Conservation (phyloP, 2,113 vertebrate genomes). For the Tricholaema leucomelas region DNA sequence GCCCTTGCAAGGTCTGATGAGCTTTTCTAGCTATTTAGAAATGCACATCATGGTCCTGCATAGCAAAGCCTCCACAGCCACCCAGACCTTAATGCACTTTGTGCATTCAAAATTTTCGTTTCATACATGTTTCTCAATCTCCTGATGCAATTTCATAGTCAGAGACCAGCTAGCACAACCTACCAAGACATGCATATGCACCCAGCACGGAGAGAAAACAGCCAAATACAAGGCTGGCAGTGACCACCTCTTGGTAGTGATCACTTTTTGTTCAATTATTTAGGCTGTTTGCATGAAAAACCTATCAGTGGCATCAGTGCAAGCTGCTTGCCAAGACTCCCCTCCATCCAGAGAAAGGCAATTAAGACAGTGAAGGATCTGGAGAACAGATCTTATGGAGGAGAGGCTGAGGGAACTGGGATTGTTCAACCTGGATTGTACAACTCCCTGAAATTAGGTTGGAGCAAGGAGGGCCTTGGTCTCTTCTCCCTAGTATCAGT, state of each 20-base stretch:
- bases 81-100: conserved; percentile 17
- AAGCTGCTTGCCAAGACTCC: background rate
- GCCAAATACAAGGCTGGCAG: background rate
- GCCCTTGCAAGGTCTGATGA: conserved; percentile 45
- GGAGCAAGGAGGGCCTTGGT: no score
- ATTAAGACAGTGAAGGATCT: no score
- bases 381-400: no score
- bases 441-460: no score
- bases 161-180: background rate
- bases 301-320: background rate
- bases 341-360: background rate
- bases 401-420: no score
- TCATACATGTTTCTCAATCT: conserved; percentile 55
- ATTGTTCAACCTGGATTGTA: no score
- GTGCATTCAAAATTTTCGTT: conserved; percentile 58
- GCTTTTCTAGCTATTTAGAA: conserved; percentile 54
- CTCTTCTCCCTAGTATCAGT: no score
- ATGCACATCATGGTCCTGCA: conserved; percentile 23
- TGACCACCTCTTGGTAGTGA: background rate
- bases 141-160: conserved; percentile 11
- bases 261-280: conserved; percentile 30
- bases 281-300: background rate
- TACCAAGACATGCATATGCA: background rate
- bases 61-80: conserved; percentile 19
- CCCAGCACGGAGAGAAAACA: background rate